phyloP scores from a whole-genome alignment of 2,888 invertebrate species.

The Mantis religiosa region DNA sequence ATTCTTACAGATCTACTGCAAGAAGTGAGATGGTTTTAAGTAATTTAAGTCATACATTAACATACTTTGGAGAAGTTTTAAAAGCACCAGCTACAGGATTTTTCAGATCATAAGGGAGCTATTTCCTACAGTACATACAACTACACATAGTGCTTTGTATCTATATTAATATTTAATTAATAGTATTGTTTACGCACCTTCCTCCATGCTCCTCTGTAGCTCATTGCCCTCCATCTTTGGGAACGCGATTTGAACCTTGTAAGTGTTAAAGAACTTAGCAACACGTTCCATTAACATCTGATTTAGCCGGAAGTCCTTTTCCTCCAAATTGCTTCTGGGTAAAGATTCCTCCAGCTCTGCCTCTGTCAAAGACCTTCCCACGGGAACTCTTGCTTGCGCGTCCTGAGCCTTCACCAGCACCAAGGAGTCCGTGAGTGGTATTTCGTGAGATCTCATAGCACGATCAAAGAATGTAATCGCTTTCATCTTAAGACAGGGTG shows the following conservation, averaged over 20 bases:
- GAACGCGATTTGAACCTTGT: slow-evolving; percentile 70
- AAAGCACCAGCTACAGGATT: no score
- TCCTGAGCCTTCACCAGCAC: slow-evolving; percentile 62
- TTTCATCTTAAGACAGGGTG: slow-evolving; percentile 76
- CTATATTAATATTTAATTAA: not conserved
- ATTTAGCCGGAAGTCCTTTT: slow-evolving; percentile 63
- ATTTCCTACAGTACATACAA: no score
- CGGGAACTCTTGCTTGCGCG: slow-evolving; percentile 41
- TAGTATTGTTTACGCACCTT: slow-evolving; percentile 53
- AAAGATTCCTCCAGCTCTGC: slow-evolving; percentile 61
- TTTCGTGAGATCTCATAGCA: slow-evolving; percentile 50
- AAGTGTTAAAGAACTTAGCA: slow-evolving; percentile 66
- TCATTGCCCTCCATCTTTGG: slow-evolving; percentile 68
- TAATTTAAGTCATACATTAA: no score
- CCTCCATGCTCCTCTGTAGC: slow-evolving; percentile 66
- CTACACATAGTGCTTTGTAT: no score
- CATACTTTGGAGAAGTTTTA: no score
- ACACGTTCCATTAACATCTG: slow-evolving; percentile 67
- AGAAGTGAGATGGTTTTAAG: no score
- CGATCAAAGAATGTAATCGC: slow-evolving; percentile 75
- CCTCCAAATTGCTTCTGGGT: slow-evolving; percentile 44
- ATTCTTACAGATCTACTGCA: no score
- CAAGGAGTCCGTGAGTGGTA: slow-evolving; percentile 57
- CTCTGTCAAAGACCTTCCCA: slow-evolving; percentile 53
- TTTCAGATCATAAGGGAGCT: no score